Conservation (phyloP, 2,797 vertebrate species). For the Sebastes nivosus region DNA sequence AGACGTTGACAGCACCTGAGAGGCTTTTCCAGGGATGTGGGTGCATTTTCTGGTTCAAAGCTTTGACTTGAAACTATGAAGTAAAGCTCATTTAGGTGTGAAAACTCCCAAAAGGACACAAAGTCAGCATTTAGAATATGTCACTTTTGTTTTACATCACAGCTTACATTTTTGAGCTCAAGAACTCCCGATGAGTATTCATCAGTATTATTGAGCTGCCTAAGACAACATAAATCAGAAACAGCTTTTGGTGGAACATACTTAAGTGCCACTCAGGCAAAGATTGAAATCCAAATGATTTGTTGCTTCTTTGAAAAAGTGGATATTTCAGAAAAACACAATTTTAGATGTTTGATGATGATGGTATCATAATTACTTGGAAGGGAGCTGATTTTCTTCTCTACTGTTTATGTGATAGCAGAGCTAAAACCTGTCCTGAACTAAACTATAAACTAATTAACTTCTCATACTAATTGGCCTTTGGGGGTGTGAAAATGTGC, state of each 20-base stretch:
- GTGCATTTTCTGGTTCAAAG: constrained; percentile 32
- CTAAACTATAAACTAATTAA: constrained; percentile 8
- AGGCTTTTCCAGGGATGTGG: background rate
- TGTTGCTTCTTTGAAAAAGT: background rate
- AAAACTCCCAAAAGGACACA: background rate
- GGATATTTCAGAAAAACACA: background rate
- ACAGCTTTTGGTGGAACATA: background rate
- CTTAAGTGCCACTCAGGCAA: background rate
- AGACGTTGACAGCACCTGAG: background rate
- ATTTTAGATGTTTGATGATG: background rate
- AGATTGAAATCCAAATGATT: background rate
- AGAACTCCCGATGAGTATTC: background rate
- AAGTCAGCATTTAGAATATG: background rate
- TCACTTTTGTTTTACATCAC: background rate
- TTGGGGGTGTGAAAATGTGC: background rate
- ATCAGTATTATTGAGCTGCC: background rate
- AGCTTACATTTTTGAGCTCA: background rate
- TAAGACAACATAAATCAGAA: background rate
- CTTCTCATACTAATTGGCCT: constrained; percentile 2
- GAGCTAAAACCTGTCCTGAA: background rate
- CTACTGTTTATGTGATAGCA: background rate
- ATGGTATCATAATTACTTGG: constrained; percentile 6
- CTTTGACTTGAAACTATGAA: constrained; percentile 21
- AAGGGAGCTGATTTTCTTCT: background rate
- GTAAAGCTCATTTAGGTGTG: constrained; percentile 27